A percentile compares a stretch with the other conserved stretches of the same genome.
phyloP scores from a whole-genome alignment of 2,113 vertebrate genomes.

The Philantomba maxwellii region DNA sequence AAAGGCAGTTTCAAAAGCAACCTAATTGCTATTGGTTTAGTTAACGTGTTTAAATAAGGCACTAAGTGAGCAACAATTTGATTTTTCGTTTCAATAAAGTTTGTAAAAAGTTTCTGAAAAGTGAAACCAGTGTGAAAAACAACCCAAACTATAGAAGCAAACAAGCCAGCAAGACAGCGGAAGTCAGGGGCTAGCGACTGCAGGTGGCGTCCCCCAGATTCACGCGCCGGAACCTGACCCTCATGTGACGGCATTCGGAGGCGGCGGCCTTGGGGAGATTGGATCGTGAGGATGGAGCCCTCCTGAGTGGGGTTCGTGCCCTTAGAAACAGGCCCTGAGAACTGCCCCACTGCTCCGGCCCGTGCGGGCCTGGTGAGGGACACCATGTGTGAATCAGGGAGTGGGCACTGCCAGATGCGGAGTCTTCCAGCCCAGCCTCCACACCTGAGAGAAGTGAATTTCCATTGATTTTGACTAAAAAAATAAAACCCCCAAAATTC shows the following conservation, averaged over 20 bases:
- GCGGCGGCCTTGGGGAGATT: fast-evolving
- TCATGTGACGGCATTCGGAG: fast-evolving
- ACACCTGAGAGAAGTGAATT: background rate
- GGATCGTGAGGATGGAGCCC: background rate
- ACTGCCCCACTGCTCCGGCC: background rate
- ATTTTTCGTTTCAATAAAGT: background rate
- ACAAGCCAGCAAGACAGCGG: background rate
- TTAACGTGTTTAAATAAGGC: background rate
- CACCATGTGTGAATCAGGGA: background rate
- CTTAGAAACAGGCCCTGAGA: background rate
- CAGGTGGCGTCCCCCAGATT: fast-evolving
- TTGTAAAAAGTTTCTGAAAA: slow-evolving; percentile 8
- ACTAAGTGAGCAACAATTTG: background rate
- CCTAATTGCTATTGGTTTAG: background rate
- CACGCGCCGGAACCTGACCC: fast-evolving
- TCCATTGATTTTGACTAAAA: background rate
- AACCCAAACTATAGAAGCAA: background rate
- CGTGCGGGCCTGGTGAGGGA: background rate
- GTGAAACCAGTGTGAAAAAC: background rate
- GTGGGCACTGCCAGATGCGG: background rate
- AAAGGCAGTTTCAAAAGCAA: slow-evolving; percentile 13
- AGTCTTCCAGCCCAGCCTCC: background rate
- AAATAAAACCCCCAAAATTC: background rate
- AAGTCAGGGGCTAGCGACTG: background rate
- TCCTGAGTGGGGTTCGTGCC: background rate